Percentiles rank a stretch among this genome's conserved stretches.
Conservation (phyloP, 2,113 vertebrate genomes). For the Marcusenius ussheri region DNA sequence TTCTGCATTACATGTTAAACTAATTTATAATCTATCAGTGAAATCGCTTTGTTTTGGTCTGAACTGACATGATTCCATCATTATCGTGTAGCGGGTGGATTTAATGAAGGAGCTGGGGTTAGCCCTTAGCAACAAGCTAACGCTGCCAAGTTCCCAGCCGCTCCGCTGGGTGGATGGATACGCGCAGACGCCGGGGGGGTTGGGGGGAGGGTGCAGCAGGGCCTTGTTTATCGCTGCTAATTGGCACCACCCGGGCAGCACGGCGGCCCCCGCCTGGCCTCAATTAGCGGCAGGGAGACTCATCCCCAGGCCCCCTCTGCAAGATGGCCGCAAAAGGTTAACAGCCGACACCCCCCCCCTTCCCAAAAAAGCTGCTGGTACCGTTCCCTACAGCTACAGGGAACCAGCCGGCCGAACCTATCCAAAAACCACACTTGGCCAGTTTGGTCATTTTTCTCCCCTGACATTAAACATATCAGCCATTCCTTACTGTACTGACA, state of each 20-base stretch:
- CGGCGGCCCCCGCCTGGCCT: background rate
- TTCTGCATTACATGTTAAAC: background rate
- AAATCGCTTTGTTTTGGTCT: background rate
- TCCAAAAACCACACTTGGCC: background rate
- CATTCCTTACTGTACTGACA: background rate
- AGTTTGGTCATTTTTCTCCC: background rate
- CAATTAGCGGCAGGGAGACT: slow-evolving; percentile 61
- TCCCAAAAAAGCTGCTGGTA: background rate
- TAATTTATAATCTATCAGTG: background rate
- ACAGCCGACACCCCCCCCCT: background rate
- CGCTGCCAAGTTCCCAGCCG: background rate
- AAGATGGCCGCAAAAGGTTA: slow-evolving; percentile 8
- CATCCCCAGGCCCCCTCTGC: slow-evolving; percentile 57
- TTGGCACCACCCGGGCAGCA: slow-evolving; percentile 12
- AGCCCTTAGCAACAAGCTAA: background rate
- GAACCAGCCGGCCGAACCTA: background rate
- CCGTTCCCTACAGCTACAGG: background rate
- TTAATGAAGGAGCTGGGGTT: background rate
- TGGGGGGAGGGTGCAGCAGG: background rate
- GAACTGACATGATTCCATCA: background rate
- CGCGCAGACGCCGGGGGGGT: background rate
- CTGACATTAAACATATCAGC: background rate
- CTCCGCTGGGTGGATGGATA: background rate
- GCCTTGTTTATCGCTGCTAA: slow-evolving; percentile 16
- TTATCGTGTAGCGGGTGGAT: background rate